Evolutionary conservation across 2,113 vertebrate species (phyloP).

Genomic region (Ranitomeya variabilis): DNA sequence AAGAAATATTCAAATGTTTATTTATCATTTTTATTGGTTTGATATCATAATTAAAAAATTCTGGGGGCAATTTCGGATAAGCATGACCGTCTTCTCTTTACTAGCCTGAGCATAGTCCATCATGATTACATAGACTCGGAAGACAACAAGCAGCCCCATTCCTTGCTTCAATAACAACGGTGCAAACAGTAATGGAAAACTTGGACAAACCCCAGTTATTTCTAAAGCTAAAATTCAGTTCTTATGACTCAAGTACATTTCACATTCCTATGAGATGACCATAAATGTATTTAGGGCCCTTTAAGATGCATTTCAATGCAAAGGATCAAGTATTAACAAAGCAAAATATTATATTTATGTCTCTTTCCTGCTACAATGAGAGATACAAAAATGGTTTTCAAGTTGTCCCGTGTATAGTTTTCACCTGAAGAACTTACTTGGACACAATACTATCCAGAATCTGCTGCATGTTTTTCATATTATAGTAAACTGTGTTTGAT

Average conservation of each 20-base stretch:
- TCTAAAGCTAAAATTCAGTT: background rate
- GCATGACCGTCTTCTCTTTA: background rate
- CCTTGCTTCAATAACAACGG: background rate
- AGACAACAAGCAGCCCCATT: background rate
- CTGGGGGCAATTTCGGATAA: background rate
- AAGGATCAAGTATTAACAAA: no score
- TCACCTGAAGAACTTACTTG: background rate
- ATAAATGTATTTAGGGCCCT: background rate
- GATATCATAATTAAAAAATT: background rate
- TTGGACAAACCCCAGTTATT: background rate
- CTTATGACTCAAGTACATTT: no score
- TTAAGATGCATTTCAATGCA: background rate
- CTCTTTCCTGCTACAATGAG: background rate
- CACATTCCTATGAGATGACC: background rate
- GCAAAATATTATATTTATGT: no score
- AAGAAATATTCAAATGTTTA: no score
- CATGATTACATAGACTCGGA: background rate
- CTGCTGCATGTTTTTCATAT: background rate
- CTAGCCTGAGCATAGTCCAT: background rate
- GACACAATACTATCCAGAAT: background rate
- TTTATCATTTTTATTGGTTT: no score
- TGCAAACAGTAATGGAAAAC: background rate
- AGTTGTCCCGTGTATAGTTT: background rate
- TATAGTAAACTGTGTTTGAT: background rate
- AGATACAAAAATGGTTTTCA: background rate